phyloP scores from a whole-genome alignment of 1,140 invertebrate species.

The Homarus americanus region DNA sequence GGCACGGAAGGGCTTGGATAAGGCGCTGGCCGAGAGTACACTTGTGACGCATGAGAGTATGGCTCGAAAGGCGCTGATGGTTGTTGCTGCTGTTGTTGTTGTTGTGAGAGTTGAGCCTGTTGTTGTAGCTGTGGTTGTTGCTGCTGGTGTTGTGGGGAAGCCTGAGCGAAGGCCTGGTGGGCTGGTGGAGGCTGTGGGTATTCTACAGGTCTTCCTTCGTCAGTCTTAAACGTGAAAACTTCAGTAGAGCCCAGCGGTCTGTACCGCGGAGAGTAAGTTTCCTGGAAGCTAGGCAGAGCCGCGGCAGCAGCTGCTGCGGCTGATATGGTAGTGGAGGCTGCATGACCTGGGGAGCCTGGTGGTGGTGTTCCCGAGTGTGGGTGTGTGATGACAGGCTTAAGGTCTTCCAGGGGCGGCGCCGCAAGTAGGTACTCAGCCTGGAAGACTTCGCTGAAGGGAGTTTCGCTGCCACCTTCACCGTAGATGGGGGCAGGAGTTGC shows the following conservation, averaged over 20 bases:
- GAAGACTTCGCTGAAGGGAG: slow-evolving; percentile 72
- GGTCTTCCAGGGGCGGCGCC: slow-evolving; percentile 62
- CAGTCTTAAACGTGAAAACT: slow-evolving; percentile 76
- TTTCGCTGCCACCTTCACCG: slow-evolving; percentile 62
- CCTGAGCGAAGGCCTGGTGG: slow-evolving; percentile 76
- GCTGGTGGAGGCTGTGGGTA: slow-evolving; percentile 75
- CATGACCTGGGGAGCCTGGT: slow-evolving; percentile 76
- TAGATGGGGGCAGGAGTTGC: slow-evolving; percentile 67
- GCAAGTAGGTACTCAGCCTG: slow-evolving; percentile 71
- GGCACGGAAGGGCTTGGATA: slow-evolving; percentile 70
- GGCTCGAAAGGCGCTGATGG: slow-evolving; percentile 77
- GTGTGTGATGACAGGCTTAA: slow-evolving; percentile 72
- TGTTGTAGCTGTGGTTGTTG: slow-evolving; percentile 83
- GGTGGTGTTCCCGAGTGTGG: slow-evolving; percentile 71
- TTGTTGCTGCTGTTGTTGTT: slow-evolving; percentile 78
- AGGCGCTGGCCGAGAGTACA: slow-evolving; percentile 67
- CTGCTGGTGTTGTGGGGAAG: slow-evolving; percentile 82
- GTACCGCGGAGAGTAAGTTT: slow-evolving; percentile 84
- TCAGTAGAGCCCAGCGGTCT: slow-evolving; percentile 80
- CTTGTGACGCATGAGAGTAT: slow-evolving; percentile 67
- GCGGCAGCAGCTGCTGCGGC: slow-evolving; percentile 57
- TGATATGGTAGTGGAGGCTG: slow-evolving; percentile 79
- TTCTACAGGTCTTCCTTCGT: slow-evolving; percentile 61
- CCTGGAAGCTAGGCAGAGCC: slow-evolving; percentile 89
- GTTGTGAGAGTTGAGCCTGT: slow-evolving; percentile 85